Percentiles rank a stretch among this genome's conserved stretches.
These are phyloP conservation scores for Cetonia aurata DNA, from an alignment of 2,888 invertebrate species.

Conservation along the genomic window DNA sequence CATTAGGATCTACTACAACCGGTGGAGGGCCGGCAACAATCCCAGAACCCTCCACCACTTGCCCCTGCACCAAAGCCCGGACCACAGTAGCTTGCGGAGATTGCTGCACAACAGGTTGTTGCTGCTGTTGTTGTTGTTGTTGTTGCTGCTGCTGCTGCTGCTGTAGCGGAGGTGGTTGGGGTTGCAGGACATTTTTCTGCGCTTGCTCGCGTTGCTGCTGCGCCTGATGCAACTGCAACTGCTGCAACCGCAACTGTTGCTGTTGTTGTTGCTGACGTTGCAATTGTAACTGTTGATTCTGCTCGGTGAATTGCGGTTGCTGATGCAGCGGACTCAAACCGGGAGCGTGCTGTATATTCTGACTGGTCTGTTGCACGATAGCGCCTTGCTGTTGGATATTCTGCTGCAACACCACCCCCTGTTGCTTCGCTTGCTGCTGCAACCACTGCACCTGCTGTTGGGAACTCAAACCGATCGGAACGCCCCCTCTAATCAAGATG, in stretches of 20 bases:
- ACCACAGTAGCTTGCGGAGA: conserved; percentile 40
- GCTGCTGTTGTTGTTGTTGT: conserved; percentile 65
- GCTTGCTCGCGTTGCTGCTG: conserved; percentile 72
- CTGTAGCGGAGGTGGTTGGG: conserved; percentile 17
- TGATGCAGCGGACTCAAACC: conserved; percentile 63
- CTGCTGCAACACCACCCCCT: conserved; percentile 63
- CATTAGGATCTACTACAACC: conserved; percentile 48
- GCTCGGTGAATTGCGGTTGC: conserved; percentile 58
- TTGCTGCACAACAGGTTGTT: conserved; percentile 59
- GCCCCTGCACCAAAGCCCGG: conserved; percentile 21
- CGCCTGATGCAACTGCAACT: conserved; percentile 72
- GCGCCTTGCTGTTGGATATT: conserved; percentile 46
- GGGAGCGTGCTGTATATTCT: conserved; percentile 53
- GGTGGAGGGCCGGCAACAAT: conserved; percentile 46
- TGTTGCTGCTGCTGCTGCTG: conserved; percentile 66
- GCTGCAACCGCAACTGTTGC: conserved; percentile 74
- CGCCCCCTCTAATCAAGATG: conserved; percentile 63
- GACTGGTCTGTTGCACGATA: conserved; percentile 47
- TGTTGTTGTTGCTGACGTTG: conserved; percentile 69
- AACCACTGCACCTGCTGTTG: conserved; percentile 66
- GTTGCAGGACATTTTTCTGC: conserved; percentile 56
- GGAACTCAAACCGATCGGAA: conserved; percentile 63
- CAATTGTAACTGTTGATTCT: conserved; percentile 63
- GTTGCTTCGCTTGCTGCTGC: conserved; percentile 66
- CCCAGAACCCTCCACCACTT: conserved; percentile 45